A percentile compares a stretch with the other conserved stretches of the same genome.
Evolutionary conservation across 2,113 vertebrate species (phyloP).

Genomic region (Zosterops borbonicus): DNA sequence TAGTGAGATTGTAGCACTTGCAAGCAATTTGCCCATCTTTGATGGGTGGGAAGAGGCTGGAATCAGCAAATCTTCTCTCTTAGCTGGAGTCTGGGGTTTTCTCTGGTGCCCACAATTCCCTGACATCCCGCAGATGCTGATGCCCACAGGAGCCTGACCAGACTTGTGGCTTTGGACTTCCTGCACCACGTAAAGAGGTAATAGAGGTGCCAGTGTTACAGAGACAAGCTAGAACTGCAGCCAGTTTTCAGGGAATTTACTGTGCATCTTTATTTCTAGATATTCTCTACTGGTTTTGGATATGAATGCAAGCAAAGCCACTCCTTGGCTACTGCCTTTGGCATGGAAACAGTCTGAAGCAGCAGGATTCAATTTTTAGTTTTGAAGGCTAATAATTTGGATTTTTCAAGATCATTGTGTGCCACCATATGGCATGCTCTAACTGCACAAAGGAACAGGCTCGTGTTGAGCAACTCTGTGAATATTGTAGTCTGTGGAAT

Average conservation of each 20-base stretch:
- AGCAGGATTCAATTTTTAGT: neutral
- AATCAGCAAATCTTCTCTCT: neutral
- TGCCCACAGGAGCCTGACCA: neutral
- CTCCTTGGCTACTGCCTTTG: neutral
- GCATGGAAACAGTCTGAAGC: neutral
- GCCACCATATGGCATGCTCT: neutral
- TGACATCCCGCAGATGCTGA: neutral
- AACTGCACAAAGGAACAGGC: neutral
- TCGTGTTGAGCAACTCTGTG: neutral
- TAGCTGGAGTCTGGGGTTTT: neutral
- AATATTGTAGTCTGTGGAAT: neutral
- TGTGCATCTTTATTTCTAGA: neutral
- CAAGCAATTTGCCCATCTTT: neutral
- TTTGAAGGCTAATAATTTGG: neutral
- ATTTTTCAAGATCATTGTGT: neutral
- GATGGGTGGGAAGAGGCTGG: neutral
- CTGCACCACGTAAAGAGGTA: neutral
- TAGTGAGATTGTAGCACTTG: neutral
- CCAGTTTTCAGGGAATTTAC: neutral
- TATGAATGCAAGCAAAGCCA: neutral
- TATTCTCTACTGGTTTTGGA: neutral
- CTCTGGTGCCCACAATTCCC: neutral
- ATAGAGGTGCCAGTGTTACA: neutral
- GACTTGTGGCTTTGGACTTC: neutral
- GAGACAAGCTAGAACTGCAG: neutral